These are phyloP conservation scores for Blennius ocellaris DNA, from an alignment of 2,113 vertebrate species.

Conservation along the genomic window DNA sequence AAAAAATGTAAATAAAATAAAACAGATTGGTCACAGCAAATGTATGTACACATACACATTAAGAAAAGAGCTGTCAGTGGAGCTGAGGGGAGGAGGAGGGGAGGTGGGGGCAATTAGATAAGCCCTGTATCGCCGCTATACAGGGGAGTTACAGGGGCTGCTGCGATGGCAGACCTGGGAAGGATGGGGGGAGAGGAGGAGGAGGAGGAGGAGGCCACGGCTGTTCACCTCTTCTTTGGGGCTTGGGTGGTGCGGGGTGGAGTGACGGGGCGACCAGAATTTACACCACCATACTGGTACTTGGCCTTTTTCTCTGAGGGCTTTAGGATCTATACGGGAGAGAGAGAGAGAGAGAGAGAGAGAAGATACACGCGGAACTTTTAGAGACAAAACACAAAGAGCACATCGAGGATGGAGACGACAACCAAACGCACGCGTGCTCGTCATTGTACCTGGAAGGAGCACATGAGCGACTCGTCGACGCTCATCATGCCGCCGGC, in stretches of 20 bases:
- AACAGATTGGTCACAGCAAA: constrained; percentile 82
- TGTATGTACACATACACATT: constrained; percentile 84
- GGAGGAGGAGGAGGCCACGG: constrained; percentile 3
- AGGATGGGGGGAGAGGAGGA: constrained; percentile 16
- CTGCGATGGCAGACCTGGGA: constrained; percentile 49
- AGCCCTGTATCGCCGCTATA: constrained; percentile 67
- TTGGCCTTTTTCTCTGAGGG: constrained; percentile 83
- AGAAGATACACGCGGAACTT: background rate
- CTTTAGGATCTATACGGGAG: constrained; percentile 79
- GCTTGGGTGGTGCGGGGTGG: constrained; percentile 80
- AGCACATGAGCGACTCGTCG: constrained; percentile 97
- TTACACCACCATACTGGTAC: constrained; percentile 81
- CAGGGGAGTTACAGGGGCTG: constrained; percentile 69
- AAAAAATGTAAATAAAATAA: constrained; percentile 45
- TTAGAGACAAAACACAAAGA: background rate
- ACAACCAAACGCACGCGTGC: too few species aligned
- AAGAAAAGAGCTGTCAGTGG: constrained; percentile 82
- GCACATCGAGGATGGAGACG: too few species aligned
- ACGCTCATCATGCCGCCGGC: constrained; percentile 98
- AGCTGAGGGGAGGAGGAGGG: constrained; percentile 21
- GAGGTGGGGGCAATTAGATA: constrained; percentile 61
- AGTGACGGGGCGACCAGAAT: constrained; percentile 78
- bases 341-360: constrained; percentile 10
- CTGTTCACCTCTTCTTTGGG: constrained; percentile 82
- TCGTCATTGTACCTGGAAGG: constrained; percentile 88